These are phyloP conservation scores for Nerophis lumbriciformis DNA, from an alignment of 2,113 vertebrate genomes.

Conservation along the genomic window DNA sequence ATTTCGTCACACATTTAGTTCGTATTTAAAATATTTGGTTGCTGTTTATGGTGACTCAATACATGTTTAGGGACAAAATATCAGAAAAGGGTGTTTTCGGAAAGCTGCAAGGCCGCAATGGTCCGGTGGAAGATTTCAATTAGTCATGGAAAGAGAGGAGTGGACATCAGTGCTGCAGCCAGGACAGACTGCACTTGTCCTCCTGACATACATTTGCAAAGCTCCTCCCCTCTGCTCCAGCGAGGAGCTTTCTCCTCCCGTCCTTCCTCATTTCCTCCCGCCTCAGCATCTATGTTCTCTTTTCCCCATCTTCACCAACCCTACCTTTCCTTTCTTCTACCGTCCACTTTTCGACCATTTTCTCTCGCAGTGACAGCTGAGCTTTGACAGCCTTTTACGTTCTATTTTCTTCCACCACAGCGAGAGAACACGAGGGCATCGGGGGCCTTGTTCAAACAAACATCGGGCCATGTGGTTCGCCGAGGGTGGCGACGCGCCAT, in stretches of 20 bases:
- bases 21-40: not conserved
- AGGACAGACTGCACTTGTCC: constrained; percentile 57
- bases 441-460: constrained; percentile 69
- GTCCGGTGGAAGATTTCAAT: constrained; percentile 66
- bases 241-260: not conserved
- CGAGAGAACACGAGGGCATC: constrained; percentile 43
- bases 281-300: not conserved
- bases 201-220: constrained; percentile 48
- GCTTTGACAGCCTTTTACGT: constrained; percentile 53
- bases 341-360: constrained; percentile 10
- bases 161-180: constrained; percentile 43
- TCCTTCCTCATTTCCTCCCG: not conserved
- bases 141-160: constrained; percentile 61
- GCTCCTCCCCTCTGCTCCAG: not conserved
- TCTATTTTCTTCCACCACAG: constrained; percentile 44
- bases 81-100: constrained; percentile 37
- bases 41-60: not conserved
- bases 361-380: constrained; percentile 40
- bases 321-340: not conserved
- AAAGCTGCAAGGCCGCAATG: constrained; percentile 31
- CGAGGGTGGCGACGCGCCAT: constrained; percentile 63
- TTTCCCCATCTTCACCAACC: not conserved
- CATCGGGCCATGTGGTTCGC: constrained; percentile 58
- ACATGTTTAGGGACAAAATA: constrained; percentile 19
- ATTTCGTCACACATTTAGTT: no score